Evolutionary conservation across 2,888 invertebrate species (phyloP), one percentile per base, ranked within the genome.

Genomic region (Amphipyra tragopoginis): DNA sequence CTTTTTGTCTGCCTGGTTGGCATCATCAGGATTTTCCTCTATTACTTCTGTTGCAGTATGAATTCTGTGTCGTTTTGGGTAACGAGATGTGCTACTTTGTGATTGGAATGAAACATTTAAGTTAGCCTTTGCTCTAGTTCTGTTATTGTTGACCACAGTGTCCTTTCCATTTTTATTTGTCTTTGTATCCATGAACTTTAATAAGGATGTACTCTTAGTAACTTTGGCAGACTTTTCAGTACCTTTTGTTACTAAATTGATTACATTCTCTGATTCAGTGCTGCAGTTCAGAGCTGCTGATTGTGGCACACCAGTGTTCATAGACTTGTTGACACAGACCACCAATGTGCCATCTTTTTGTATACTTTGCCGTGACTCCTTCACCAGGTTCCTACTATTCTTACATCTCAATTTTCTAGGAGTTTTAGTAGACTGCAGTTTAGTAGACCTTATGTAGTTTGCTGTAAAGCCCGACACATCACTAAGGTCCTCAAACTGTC

Each of bases 381-480:
- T 91, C 1, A 87, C 82, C n/a, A 90, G 75, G 53, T 84, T 89
- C 49, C 88, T 87, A 55, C 60, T 86, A 10, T 82, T 79, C 74
- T 90, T 92, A 67, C 82, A 87, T 65, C 89, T 88, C 29, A 89
- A 66, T 75, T 90, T 92, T 38, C 86, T 84, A 15, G 88, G 82
- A 59, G 87, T 87, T 79, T 90, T 93, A 42, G 83, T 81, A 14
- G 89, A 85, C 64, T 90, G 87, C 13, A 93, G 72, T 79, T 94
- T 95, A 13, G 94, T 93, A 14, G 95, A 95, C 36, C 93, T 85
- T 34, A 95, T 95, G 66, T 95, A 95, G 74, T 93, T 94, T 2
- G 94, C 94, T 26, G 94, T 94, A 59, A 94, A 92, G 0, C 94
- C 94, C 38, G 94, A 94, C 2, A 94, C 92, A 84, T 94, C 94